Conservation (phyloP, 2,113 vertebrate species). For the Cichladusa arquata region DNA sequence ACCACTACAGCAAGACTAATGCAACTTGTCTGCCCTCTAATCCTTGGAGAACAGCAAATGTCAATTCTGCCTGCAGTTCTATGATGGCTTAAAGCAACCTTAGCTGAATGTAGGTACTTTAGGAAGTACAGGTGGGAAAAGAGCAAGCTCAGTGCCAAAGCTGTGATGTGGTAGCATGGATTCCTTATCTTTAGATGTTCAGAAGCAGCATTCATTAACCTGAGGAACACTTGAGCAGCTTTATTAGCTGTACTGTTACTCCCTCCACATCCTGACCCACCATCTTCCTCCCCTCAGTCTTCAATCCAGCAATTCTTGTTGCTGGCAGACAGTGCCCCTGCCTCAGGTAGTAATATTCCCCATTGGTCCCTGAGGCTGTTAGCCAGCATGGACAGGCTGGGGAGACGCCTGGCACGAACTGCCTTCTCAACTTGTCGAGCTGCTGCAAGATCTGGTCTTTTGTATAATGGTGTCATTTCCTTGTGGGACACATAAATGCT, state of each 20-base stretch:
- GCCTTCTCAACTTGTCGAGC: not conserved
- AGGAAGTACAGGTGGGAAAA: not conserved
- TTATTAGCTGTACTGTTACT: not conserved
- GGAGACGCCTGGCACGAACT: not conserved
- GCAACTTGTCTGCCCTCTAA: not conserved
- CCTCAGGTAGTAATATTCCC: not conserved
- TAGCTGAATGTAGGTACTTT: not conserved
- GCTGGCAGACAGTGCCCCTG: not conserved
- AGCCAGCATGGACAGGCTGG: not conserved
- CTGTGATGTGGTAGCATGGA: not conserved
- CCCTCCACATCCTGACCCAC: not conserved
- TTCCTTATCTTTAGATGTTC: not conserved
- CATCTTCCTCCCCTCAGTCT: not conserved
- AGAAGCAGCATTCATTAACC: not conserved
- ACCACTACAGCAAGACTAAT: not conserved
- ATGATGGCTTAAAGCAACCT: not conserved
- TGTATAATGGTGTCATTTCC: not conserved
- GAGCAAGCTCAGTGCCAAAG: not conserved
- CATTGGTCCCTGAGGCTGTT: not conserved
- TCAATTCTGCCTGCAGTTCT: not conserved
- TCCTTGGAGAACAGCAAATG: not conserved
- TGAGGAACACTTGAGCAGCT: not conserved
- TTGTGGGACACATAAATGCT: not conserved
- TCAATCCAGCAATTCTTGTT: not conserved
- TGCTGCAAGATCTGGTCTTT: not conserved